Evolutionary conservation across 2,888 invertebrate genomes (phyloP).

Genomic region (Sminthurides aquaticus): DNA sequence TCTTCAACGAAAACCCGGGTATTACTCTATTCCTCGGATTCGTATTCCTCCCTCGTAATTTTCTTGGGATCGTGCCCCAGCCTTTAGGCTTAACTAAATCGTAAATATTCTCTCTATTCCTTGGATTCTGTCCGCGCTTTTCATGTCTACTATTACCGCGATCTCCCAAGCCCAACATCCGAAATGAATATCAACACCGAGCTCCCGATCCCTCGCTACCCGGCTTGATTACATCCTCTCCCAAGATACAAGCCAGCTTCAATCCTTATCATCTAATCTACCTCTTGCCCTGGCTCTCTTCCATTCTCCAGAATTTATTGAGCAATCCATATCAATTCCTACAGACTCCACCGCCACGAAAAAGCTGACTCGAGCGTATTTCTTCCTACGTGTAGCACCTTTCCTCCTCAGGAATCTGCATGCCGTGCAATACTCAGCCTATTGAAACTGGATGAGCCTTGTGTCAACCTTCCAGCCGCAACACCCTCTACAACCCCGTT

Average conservation of each 20-base stretch:
- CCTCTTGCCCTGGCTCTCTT: not conserved
- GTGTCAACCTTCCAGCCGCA: not conserved
- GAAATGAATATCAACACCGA: not conserved
- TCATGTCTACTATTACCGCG: too few species aligned
- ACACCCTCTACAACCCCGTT: not conserved
- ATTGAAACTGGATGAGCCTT: not conserved
- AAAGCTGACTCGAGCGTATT: too few species aligned
- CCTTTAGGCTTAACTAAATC: too few species aligned
- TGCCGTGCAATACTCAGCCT: not conserved
- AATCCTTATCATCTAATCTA: not conserved
- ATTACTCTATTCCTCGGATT: too few species aligned
- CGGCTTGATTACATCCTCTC: not conserved
- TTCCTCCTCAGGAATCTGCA: not conserved
- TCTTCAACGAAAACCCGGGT: too few species aligned
- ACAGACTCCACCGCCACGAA: not conserved
- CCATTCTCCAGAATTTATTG: not conserved
- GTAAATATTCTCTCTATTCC: not conserved
- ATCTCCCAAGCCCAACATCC: not conserved
- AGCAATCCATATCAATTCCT: not conserved
- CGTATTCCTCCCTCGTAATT: not conserved
- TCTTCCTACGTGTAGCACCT: too few species aligned
- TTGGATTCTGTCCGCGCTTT: not conserved
- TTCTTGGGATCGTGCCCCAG: too few species aligned
- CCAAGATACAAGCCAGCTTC: not conserved
- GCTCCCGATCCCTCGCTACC: not conserved